A percentile compares a stretch with the other conserved stretches of the same genome.
phyloP scores from a whole-genome alignment of 2,113 vertebrate species.

The Callipepla squamata region DNA sequence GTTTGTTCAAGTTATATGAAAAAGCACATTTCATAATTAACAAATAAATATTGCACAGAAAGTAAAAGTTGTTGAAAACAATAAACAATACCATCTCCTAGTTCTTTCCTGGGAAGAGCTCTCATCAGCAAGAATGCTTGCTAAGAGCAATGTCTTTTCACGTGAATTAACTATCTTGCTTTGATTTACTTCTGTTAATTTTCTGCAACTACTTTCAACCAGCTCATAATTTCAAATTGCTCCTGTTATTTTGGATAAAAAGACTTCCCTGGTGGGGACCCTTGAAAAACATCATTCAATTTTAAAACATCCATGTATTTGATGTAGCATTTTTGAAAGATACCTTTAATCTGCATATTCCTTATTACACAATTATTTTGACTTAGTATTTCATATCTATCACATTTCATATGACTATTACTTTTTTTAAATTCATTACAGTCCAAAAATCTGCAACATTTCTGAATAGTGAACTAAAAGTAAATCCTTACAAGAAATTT shows the following conservation, averaged over 20 bases:
- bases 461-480: background rate
- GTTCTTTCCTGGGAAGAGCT: background rate
- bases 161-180: background rate
- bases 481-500: background rate
- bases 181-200: background rate
- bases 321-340: background rate
- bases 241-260: background rate
- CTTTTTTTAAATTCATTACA: background rate
- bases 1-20: background rate
- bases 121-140: background rate
- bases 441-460: background rate
- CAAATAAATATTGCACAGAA: background rate
- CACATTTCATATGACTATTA: background rate
- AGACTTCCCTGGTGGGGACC: background rate
- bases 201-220: background rate
- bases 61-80: background rate
- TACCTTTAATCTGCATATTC: background rate
- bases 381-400: background rate
- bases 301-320: background rate
- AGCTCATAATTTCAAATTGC: accelerated
- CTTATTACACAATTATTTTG: background rate
- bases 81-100: background rate
- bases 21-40: background rate
- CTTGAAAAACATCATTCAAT: background rate
- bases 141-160: background rate